A percentile compares a stretch with the other conserved stretches of the same genome.
Evolutionary conservation across 2,888 invertebrate genomes (phyloP).

Genomic region (Eugnorisma glareosa): DNA sequence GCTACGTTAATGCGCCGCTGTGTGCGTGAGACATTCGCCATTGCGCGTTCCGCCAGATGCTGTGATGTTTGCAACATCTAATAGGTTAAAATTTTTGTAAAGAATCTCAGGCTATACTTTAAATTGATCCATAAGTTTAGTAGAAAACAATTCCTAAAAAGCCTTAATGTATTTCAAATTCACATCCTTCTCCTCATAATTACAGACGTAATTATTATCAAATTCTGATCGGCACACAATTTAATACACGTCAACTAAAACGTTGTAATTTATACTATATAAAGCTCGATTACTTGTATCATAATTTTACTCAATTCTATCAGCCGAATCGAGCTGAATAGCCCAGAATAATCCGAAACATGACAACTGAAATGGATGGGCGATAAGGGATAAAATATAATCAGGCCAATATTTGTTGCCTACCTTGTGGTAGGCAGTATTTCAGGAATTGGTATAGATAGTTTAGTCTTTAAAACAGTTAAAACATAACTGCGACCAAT

Average conservation of each 20-base stretch:
- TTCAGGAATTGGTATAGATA: background rate
- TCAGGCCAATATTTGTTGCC: background rate
- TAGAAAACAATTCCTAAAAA: background rate
- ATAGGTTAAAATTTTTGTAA: constrained; percentile 73
- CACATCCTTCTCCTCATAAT: background rate
- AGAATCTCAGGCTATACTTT: constrained; percentile 50
- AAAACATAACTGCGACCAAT: background rate
- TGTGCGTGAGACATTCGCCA: constrained; percentile 87
- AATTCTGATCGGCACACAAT: background rate
- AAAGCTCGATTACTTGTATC: too few relatives aligned
- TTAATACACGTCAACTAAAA: background rate
- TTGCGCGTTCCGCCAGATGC: constrained; percentile 89
- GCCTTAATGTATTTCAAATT: background rate
- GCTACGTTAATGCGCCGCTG: constrained; percentile 75
- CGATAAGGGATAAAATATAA: background rate
- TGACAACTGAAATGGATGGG: background rate
- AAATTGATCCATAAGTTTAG: background rate
- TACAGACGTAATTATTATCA: background rate
- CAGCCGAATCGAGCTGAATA: background rate
- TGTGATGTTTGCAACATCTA: constrained; percentile 86
- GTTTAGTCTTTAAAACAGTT: background rate
- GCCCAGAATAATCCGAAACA: background rate
- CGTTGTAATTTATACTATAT: too few relatives aligned
- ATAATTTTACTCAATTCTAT: background rate
- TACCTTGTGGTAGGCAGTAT: background rate